phyloP scores from a whole-genome alignment of 2,797 vertebrate genomes.

The Epinephelus malabaricus region DNA sequence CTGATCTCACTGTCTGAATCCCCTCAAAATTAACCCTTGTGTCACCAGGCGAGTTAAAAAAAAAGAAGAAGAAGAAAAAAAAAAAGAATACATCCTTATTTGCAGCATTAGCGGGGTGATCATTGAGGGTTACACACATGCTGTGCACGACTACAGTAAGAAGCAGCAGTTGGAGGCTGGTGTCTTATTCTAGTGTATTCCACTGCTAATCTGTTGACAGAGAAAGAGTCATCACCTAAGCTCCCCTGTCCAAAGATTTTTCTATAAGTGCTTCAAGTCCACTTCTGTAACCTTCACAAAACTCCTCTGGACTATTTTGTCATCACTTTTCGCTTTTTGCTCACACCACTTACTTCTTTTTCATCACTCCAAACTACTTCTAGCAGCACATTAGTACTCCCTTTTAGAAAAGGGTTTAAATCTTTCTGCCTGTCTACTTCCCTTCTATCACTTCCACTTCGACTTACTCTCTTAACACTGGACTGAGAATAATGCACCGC shows the following conservation, averaged over 20 bases:
- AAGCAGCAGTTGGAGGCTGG: neutral
- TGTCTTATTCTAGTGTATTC: slow-evolving; percentile 1
- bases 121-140: neutral
- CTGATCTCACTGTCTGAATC: slow-evolving; percentile 58
- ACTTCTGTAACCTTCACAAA: slow-evolving; percentile 7
- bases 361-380: slow-evolving; percentile 29
- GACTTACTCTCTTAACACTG: slow-evolving; percentile 34
- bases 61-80: neutral
- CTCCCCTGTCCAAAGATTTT: neutral
- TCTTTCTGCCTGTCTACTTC: slow-evolving; percentile 41
- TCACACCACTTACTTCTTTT: slow-evolving; percentile 26
- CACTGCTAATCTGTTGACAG: neutral
- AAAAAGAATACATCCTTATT: neutral
- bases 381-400: slow-evolving; percentile 21
- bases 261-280: neutral
- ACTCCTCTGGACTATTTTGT: slow-evolving; percentile 12
- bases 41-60: neutral
- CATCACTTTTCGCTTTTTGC: slow-evolving; percentile 4
- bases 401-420: slow-evolving; percentile 34
- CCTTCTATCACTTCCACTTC: slow-evolving; percentile 38
- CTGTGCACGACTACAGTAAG: neutral
- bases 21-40: slow-evolving; percentile 34
- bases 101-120: slow-evolving; percentile 12
- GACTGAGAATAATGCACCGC: slow-evolving; percentile 32
- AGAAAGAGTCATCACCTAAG: neutral